phyloP scores from a whole-genome alignment of 2,113 vertebrate species.

The Oncorhynchus kisutch region DNA sequence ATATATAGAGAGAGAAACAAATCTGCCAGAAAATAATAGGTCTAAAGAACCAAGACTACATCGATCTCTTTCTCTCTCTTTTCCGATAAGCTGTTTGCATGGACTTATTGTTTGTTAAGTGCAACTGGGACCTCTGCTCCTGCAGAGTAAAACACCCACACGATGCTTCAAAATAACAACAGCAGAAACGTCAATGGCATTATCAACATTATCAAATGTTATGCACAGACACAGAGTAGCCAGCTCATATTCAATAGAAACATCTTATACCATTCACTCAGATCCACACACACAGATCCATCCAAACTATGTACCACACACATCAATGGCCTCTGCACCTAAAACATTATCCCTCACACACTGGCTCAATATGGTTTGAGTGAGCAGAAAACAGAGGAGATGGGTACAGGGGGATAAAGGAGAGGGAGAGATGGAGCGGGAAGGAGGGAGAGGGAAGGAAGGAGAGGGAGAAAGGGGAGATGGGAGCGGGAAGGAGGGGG shows the following conservation, averaged over 20 bases:
- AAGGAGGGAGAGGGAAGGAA: too few relatives aligned
- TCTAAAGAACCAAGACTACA: constrained; percentile 55
- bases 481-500: too few relatives aligned
- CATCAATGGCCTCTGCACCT: constrained; percentile 62
- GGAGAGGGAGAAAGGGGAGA: too few relatives aligned
- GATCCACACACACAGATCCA: constrained; percentile 12
- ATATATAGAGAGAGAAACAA: constrained; percentile 52
- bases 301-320: constrained; percentile 31
- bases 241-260: constrained; percentile 70
- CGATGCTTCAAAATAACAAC: constrained; percentile 60
- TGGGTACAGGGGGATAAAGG: too few relatives aligned
- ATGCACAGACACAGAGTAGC: constrained; percentile 65
- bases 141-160: constrained; percentile 47
- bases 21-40: constrained; percentile 64
- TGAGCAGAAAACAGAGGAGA: constrained; percentile 11
- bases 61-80: constrained; percentile 53
- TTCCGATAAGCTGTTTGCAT: constrained; percentile 61
- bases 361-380: constrained; percentile 53
- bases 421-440: too few relatives aligned
- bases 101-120: constrained; percentile 73
- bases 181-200: constrained; percentile 68
- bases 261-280: constrained; percentile 48
- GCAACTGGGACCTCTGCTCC: constrained; percentile 49
- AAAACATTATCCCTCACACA: constrained; percentile 65
- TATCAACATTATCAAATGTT: constrained; percentile 65